Base-by-base conservation (phyloP, 1,140 invertebrate genomes). In the Psilanteris sp. region DNA sequence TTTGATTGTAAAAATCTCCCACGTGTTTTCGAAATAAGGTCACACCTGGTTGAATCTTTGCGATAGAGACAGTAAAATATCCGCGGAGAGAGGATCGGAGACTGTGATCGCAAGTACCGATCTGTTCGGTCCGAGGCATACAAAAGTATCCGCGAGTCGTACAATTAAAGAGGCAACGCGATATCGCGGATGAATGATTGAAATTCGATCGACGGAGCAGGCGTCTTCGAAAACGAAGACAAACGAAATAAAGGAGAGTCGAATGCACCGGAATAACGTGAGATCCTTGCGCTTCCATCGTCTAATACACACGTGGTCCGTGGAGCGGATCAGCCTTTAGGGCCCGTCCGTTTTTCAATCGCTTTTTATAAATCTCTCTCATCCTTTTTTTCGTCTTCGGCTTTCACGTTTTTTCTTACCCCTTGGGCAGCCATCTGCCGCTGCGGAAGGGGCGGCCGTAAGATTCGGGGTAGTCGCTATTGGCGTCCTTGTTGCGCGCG, bases 391-490 rank as follows among this genome's bases (percentile, higher is more conserved):
- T 62, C 72, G 27, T 59, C 76, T 71, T 72, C 59, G 50, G 54
- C 73, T 82, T 81, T 79, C 68, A 77, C 68, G 72, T 74, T 77
- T 73, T 79, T 83, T 81, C 86, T 88, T 88, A 88, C 87, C 87
- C 87, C 87, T 88, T 88, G 79, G 86, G 84, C 78, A 79, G 85
- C 87, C 87, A 88, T 87, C 87, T 88, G 87, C 87, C 80, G 77
- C 75, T 80, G 37, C 80, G 84, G 83, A 85, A 87, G 84, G 86
- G 86, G 81, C 82, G 81, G 79, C 79, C 73, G 52, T 50, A 85
- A 84, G 84, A 86, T 79, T 76, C 74, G 78, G 75, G 79, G 75
- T 78, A 77, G 80, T 74, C 27, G n/a, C n/a, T n/a, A n/a, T n/a
- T n/a, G n/a, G n/a, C n/a, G n/a, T n/a, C n/a, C n/a, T n/a, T n/a